Evolutionary conservation across 2,888 invertebrate genomes (phyloP).

Genomic region (Phasia obesa): DNA sequence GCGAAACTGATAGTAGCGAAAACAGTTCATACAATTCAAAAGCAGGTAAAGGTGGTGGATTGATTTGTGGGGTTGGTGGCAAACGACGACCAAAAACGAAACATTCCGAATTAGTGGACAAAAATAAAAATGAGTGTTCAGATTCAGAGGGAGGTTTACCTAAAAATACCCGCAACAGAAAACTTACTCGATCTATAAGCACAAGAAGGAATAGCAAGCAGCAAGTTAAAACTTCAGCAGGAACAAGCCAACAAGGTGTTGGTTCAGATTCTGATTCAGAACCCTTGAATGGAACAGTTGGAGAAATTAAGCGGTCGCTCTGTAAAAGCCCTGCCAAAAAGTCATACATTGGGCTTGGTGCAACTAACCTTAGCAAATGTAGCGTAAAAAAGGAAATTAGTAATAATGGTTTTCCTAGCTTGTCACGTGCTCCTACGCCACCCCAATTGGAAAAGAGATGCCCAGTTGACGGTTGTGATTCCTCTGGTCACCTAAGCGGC

Average conservation of each 20-base stretch:
- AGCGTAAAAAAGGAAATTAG: slow-evolving; percentile 80
- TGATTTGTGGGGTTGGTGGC: slow-evolving; percentile 1
- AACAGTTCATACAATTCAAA: slow-evolving; percentile 68
- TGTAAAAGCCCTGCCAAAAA: slow-evolving; percentile 87
- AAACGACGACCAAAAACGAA: slow-evolving; percentile 48
- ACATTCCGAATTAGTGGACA: slow-evolving; percentile 21
- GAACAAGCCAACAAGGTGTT: slow-evolving; percentile 78
- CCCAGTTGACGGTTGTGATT: slow-evolving; percentile 94
- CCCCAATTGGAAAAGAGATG: slow-evolving; percentile 88
- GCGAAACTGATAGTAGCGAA: slow-evolving; percentile 77
- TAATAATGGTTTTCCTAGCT: slow-evolving; percentile 59
- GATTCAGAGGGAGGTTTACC: slow-evolving; percentile 78
- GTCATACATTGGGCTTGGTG: slow-evolving; percentile 76
- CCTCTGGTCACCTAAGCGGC: slow-evolving; percentile 93
- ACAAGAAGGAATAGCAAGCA: slow-evolving; percentile 86
- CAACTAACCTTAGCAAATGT: slow-evolving; percentile 78
- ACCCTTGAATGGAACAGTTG: slow-evolving; percentile 78
- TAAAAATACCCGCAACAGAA: slow-evolving; percentile 81
- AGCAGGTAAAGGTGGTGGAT: slow-evolving; percentile 35
- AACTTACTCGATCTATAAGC: slow-evolving; percentile 87
- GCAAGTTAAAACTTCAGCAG: slow-evolving; percentile 80
- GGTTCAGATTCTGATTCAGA: slow-evolving; percentile 80
- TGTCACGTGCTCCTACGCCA: slow-evolving; percentile 76
- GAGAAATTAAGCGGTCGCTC: slow-evolving; percentile 82
- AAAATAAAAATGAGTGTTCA: slow-evolving; percentile 55